Base-by-base conservation (phyloP, 2,888 invertebrate genomes). In the Bimastos eiseni region DNA sequence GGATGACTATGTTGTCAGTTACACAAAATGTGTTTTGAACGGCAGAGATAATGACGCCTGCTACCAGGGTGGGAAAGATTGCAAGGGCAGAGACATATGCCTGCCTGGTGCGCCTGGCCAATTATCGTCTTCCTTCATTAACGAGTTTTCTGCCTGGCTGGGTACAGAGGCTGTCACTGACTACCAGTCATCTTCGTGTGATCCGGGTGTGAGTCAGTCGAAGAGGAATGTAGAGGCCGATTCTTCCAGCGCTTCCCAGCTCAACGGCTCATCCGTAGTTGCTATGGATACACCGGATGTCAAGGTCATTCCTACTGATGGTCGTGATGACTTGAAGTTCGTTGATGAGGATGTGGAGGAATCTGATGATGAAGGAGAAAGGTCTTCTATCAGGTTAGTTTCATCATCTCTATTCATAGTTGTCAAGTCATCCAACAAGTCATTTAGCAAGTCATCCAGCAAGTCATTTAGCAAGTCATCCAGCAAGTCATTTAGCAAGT, bases 141-240 rank as follows among this genome's bases (percentile, higher is more conserved):
- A 86, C 21, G 86, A 86, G 36, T 86, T 86, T 86, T 86, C 86
- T 36, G 86, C 86, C 86, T 86, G 86, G 86, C 17, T 86, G 86
- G 21, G 11, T 70, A 70, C 70, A n/a, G 70, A 70, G 30, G 3
- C 70, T 70, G 70, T 70, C 8, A 70, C 70, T 70, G 70, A 13
- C 70, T n/a, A 13, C n/a, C 4, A n/a, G 70, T 4, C 70, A 70
- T 70, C 70, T 70, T 70, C n/a, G 0, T 70, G 30, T 70, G 70
- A 70, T 70, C 70, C 70, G 70, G 70, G 70, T 70, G 70, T 70
- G 70, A 70, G 70, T 70, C 70, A 70, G 70, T 70, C 13, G n/a
- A n/a, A 30, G 70, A 70, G 70, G 70, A 70, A n/a, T n/a, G 70
- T 8, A 30, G 70, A 11, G 30, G n/a, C 70, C n/a, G 19, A n/a